Conservation (phyloP, 2,888 invertebrate species). For the Mimumesa dahlbomi region DNA sequence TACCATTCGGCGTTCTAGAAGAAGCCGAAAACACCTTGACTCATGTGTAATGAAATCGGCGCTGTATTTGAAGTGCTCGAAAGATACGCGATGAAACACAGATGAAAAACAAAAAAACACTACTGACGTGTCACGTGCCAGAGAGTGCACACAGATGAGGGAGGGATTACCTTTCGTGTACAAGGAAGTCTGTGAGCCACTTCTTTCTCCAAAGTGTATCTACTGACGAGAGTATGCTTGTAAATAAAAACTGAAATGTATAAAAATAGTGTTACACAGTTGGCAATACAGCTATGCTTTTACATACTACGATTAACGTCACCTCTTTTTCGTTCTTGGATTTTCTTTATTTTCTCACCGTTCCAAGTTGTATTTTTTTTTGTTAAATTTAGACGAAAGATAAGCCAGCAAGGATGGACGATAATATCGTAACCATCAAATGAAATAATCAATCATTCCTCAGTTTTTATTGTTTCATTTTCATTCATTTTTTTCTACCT, state of each 20-base stretch:
- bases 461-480: conserved; percentile 26
- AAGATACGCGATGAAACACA: conserved; percentile 19
- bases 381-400: neutral
- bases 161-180: conserved; percentile 33
- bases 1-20: conserved; percentile 79
- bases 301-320: conserved; percentile 37
- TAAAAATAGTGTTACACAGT: conserved; percentile 47
- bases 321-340: conserved; percentile 37
- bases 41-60: conserved; percentile 26
- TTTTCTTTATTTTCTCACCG: neutral
- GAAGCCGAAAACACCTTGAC: conserved; percentile 38
- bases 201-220: conserved; percentile 65
- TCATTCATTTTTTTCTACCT: conserved; percentile 55
- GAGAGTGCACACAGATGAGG: conserved; percentile 28
- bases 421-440: conserved; percentile 35
- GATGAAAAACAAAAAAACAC: conserved; percentile 23
- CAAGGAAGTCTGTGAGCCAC: conserved; percentile 43
- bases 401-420: conserved; percentile 19
- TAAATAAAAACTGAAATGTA: conserved; percentile 57
- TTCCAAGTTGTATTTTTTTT: neutral
- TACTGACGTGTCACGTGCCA: conserved; percentile 40
- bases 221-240: conserved; percentile 43
- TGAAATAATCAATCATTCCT: conserved; percentile 49
- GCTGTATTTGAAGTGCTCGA: conserved; percentile 11
- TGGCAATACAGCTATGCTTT: conserved; percentile 50